These are phyloP conservation scores for Clarias macrocephalus DNA, from an alignment of 2,113 vertebrate species.

Conservation along the genomic window DNA sequence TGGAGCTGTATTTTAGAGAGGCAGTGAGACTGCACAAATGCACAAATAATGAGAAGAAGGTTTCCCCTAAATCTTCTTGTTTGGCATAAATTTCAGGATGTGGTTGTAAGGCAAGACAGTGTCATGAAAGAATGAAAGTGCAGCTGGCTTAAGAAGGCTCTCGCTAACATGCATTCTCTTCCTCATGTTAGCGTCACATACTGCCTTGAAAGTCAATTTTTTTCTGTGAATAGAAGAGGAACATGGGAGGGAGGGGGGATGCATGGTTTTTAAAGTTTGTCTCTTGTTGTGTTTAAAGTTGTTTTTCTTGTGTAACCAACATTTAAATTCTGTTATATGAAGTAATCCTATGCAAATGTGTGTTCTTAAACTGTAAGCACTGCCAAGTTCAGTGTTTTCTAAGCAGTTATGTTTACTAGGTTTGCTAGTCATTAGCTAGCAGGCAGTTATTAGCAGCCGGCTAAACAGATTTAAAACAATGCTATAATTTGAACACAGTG, in stretches of 20 bases:
- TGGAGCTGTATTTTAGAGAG: too few species aligned
- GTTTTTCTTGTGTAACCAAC: neutral
- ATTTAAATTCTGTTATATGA: neutral
- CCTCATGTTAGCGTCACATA: neutral
- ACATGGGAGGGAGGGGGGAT: neutral
- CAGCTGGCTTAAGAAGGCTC: neutral
- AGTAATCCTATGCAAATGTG: neutral
- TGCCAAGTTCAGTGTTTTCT: neutral
- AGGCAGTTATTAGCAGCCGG: neutral
- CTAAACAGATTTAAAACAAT: neutral
- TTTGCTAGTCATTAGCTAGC: neutral
- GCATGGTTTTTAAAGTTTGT: neutral
- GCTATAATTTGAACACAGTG: neutral
- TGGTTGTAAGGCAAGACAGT: neutral
- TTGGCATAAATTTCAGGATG: conserved; percentile 11
- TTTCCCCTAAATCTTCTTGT: neutral
- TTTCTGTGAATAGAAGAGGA: neutral
- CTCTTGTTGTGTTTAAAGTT: neutral
- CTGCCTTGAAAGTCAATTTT: too few species aligned
- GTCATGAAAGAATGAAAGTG: neutral
- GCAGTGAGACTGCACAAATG: neutral
- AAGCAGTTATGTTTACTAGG: neutral
- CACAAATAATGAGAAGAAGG: neutral
- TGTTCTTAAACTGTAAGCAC: neutral
- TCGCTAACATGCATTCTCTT: neutral